Conservation (phyloP, 1,140 invertebrate species). For the Cydia fagiglandana region DNA sequence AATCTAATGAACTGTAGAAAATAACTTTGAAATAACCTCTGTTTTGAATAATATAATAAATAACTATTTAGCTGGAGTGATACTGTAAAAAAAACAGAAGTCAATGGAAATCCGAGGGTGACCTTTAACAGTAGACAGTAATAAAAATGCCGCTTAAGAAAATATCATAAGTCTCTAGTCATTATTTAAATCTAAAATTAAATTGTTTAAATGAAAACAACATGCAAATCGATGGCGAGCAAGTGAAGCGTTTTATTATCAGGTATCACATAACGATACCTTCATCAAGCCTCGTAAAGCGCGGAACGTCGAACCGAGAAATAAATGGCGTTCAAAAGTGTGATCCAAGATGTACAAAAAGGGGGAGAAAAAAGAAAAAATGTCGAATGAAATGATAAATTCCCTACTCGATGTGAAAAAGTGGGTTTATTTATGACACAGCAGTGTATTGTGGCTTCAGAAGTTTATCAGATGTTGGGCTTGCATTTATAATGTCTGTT, state of each 20-base stretch:
- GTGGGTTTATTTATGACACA: constrained; percentile 73
- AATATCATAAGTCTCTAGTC: constrained; percentile 32
- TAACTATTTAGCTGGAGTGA: background rate
- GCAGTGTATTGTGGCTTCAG: constrained; percentile 52
- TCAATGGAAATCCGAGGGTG: background rate
- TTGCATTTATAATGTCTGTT: constrained; percentile 51
- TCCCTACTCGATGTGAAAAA: constrained; percentile 63
- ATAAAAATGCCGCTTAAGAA: constrained; percentile 39
- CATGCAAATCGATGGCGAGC: constrained; percentile 56
- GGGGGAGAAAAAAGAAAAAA: constrained; percentile 58
- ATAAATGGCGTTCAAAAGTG: constrained; percentile 74
- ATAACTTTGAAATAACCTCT: background rate
- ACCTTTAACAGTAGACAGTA: background rate
- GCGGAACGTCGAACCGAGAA: constrained; percentile 60
- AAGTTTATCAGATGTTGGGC: constrained; percentile 63
- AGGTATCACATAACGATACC: constrained; percentile 66
- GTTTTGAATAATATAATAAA: background rate
- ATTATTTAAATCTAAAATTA: constrained; percentile 37
- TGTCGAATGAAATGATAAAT: constrained; percentile 70
- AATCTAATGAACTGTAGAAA: constrained; percentile 14
- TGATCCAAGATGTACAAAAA: constrained; percentile 73
- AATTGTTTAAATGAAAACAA: constrained; percentile 15
- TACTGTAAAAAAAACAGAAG: background rate
- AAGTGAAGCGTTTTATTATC: constrained; percentile 67
- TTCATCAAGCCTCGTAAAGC: constrained; percentile 60